Conservation (phyloP, 1,140 invertebrate genomes). For the Macrocentrus cingulum region DNA sequence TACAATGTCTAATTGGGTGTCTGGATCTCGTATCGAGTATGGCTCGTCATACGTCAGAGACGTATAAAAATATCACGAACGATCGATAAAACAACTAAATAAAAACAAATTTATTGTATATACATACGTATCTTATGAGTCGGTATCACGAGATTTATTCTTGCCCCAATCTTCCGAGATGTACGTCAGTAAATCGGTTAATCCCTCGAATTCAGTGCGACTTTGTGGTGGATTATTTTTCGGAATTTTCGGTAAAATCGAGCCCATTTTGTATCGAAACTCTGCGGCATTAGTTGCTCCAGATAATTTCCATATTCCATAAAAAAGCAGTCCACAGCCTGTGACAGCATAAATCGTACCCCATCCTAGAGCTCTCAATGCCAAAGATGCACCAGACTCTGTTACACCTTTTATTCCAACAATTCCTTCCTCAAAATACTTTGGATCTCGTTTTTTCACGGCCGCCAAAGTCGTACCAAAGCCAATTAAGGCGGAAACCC, state of each 20-base stretch:
- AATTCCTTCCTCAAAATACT: constrained; percentile 77
- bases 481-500: constrained; percentile 77
- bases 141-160: constrained; percentile 32
- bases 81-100: neutral
- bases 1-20: too few relatives aligned
- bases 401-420: constrained; percentile 65
- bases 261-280: constrained; percentile 72
- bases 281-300: constrained; percentile 80
- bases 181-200: constrained; percentile 81
- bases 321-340: constrained; percentile 80
- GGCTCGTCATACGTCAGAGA: too few relatives aligned
- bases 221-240: constrained; percentile 80
- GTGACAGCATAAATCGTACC: constrained; percentile 83
- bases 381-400: constrained; percentile 77
- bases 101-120: neutral
- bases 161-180: constrained; percentile 63
- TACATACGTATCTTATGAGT: constrained; percentile 3
- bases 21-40: too few relatives aligned
- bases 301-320: constrained; percentile 84
- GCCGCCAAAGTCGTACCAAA: constrained; percentile 77
- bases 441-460: constrained; percentile 78
- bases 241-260: constrained; percentile 72
- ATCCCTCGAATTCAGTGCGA: constrained; percentile 81
- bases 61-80: too few relatives aligned
- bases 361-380: constrained; percentile 81